phyloP scores from a whole-genome alignment of 2,113 vertebrate species.

The Tachuris rubrigastra region DNA sequence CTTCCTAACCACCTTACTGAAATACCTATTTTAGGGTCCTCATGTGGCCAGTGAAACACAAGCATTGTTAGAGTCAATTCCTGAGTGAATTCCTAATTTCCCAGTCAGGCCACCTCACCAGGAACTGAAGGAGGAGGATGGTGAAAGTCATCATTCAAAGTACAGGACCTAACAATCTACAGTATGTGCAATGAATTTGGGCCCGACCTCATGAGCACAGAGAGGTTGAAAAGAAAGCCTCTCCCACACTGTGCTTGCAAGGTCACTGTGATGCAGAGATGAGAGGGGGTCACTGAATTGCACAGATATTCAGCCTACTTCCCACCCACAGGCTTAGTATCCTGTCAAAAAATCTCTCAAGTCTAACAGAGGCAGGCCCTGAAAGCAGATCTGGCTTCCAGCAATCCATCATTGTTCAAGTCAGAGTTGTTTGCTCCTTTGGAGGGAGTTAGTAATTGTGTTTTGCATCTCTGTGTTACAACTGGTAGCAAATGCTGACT shows the following conservation, averaged over 20 bases:
- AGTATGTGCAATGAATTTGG: background rate
- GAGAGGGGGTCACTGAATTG: accelerated
- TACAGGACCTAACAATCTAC: background rate
- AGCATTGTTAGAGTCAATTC: background rate
- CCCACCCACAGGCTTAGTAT: background rate
- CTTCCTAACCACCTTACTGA: background rate
- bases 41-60: background rate
- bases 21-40: background rate
- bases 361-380: background rate
- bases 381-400: background rate
- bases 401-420: background rate
- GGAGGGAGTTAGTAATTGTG: background rate
- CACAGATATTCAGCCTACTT: background rate
- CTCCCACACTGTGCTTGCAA: accelerated
- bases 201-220: background rate
- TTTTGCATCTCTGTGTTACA: background rate
- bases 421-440: background rate
- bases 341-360: background rate
- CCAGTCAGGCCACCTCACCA: background rate
- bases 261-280: accelerated
- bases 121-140: background rate
- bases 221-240: background rate
- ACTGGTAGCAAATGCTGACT: background rate
- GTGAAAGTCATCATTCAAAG: background rate
- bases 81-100: background rate